Evolutionary conservation across 2,113 vertebrate species (phyloP), one percentile per base, ranked within the genome.

Genomic region (Trichechus manatus): DNA sequence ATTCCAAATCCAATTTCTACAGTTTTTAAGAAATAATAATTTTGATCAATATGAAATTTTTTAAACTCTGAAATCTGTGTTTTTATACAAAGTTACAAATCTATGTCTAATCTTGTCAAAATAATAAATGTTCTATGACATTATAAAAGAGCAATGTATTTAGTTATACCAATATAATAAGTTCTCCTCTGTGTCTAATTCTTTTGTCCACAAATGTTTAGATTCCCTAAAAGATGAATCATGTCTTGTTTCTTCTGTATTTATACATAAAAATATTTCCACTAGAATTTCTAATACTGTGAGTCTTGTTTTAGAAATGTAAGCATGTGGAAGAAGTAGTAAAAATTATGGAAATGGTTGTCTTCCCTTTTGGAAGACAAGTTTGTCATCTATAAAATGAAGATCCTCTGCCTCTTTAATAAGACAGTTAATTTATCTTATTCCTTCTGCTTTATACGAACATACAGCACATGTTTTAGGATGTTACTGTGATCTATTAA

Each of bases 181-280:
- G 31, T 7, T n/a, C 27, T 78, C 9, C 3, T 93, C 0, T 53
- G 39, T 81, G 23, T 66, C 20, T 75, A 86, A 83, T 85, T 88
- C 27, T 83, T 14, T 91, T 39, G 22, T 72, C 61, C 5, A 95
- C 11, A 89, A 82, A 78, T 89, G 22, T 33, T 87, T 53, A 59
- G 6, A 85, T 70, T 85, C 20, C 36, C 39, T 42, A 79, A 85
- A 87, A 47, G 5, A 66, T 31, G n/a, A 89, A 82, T 59, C 83
- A 61, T 53, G 15, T 36, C 5, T 81, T 96, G 7, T 74, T 87
- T 83, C 2, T 87, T 70, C 29, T 59, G 3, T 64, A 80, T 47
- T 82, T 68, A 64, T 2, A 96, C 82, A 5, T 84, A 17, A 91
- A 87, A 91, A 75, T 88, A 56, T 63, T 92, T 93, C 39, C 7